Percentiles rank a stretch among this genome's conserved stretches.
phyloP scores from a whole-genome alignment of 2,797 vertebrate genomes.

The Cyclopterus lumpus region DNA sequence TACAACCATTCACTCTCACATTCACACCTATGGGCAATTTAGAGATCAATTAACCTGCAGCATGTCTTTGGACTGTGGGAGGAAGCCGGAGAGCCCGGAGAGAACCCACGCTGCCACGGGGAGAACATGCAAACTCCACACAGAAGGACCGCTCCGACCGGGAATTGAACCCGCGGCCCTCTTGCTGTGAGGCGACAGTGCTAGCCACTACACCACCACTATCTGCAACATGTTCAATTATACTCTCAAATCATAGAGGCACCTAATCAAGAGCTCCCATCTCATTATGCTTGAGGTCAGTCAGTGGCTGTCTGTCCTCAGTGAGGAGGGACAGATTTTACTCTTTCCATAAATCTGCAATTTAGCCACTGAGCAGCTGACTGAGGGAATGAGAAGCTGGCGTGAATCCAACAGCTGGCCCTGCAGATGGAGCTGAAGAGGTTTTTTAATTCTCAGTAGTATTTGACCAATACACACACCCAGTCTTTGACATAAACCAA shows the following conservation, averaged over 20 bases:
- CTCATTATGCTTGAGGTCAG: constrained; percentile 71
- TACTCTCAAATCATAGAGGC: constrained; percentile 74
- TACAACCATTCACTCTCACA: too few species aligned
- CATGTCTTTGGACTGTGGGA: too few species aligned
- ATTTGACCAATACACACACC: constrained; percentile 6
- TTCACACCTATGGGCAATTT: too few species aligned
- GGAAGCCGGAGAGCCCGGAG: too few species aligned
- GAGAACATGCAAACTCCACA: too few species aligned
- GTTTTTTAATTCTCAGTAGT: constrained; percentile 8
- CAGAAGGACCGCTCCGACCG: too few species aligned
- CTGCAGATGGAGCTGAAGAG: constrained; percentile 22
- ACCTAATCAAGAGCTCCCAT: constrained; percentile 75
- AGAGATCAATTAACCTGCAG: too few species aligned
- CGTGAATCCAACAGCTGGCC: constrained; percentile 21
- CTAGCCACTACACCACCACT: too few species aligned
- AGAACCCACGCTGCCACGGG: too few species aligned
- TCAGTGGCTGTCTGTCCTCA: constrained; percentile 54
- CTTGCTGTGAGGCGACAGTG: too few species aligned
- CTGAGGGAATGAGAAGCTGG: constrained; percentile 16
- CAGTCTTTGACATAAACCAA: not conserved
- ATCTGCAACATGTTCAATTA: constrained; percentile 79
- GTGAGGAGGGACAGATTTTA: constrained; percentile 24
- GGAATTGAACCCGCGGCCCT: too few species aligned
- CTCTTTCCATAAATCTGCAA: constrained; percentile 43
- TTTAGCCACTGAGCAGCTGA: constrained; percentile 36